Evolutionary conservation across 2,888 invertebrate species (phyloP), one percentile per base, ranked within the genome.

Genomic region (Theristus sp.): DNA sequence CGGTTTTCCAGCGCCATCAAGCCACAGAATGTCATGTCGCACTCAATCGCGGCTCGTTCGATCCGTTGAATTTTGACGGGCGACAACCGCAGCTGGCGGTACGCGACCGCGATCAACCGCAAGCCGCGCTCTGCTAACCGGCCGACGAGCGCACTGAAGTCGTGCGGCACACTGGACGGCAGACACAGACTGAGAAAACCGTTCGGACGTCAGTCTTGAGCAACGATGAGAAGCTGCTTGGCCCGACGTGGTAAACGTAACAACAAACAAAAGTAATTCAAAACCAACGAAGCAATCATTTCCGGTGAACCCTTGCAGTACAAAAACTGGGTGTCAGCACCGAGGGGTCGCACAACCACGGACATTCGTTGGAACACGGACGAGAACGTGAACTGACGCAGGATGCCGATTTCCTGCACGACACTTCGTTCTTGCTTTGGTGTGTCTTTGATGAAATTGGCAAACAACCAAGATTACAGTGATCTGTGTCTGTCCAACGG

Each of bases 1-100:
- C 88, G 81, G 76, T 96, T 96, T 74, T 94, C 93, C 77, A 96
- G 81, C 20, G 94, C 83, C 13, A 94, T 84, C 65, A 94, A 82
- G 0, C 89, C 90, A 6, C 90, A 77, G 70, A 93, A 86, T 60
- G 81, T 83, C 64, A 94, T 75, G 64, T 88, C 84, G 20, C 80
- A 78, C 76, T 94, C 93, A 46, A 89, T 6, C 25, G n/a, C 10
- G 6, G 6, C 52, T 6, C 52, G 52, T 6, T 52, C 25, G n/a
- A n/a, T 17, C 20, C 28, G 25, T 22, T 29, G 25, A 10, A n/a
- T 22, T 27, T 56, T 56, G 3, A 27, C 27, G 24, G 20, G 57
- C 60, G 46, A 47, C 55, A 22, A 26, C 26, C 22, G 26, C 24
- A 59, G 25, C 17, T 2, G 31, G n/a, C 31, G 28, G 22, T 57